These are phyloP conservation scores for crab-eating macaque (Macaca fascicularis) DNA, from an alignment of 2,113 vertebrate genomes.

Conservation along the genomic window T2T-MFA8v1.1 NC_088380.1:109835001-109835500, in stretches of 20 bases:
- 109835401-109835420: constrained; percentile 21
- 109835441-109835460: not conserved
- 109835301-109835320: not conserved
- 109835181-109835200: not conserved
- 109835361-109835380: constrained; percentile 17
- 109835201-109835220: not conserved
- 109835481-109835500: not conserved
- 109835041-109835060: not conserved
- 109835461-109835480: not conserved
- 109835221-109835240: not conserved
- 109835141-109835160: not conserved
- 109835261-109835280: not conserved
- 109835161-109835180: not conserved
- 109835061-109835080: not conserved
- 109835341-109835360: constrained; percentile 10
- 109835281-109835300: not conserved
- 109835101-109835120: not conserved
- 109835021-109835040: not conserved
- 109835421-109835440: not conserved
- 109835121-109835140: not conserved
- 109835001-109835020: not conserved
- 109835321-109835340: not conserved
- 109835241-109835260: not conserved
- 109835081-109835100: not conserved
- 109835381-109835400: constrained; percentile 35